phyloP scores from a whole-genome alignment of 2,113 vertebrate genomes.

The Corythaixoides concolor region DNA sequence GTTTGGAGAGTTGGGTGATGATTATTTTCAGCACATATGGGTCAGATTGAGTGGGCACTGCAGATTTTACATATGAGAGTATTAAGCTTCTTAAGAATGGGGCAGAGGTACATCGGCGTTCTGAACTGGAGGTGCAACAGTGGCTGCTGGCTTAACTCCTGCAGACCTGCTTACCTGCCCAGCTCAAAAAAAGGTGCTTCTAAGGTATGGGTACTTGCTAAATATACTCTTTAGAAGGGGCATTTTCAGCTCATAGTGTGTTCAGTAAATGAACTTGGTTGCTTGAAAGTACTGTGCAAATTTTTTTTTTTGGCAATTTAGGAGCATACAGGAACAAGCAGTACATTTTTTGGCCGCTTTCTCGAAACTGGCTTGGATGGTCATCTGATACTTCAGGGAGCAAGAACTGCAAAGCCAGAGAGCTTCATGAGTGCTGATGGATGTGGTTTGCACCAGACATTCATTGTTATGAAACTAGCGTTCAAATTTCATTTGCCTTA shows the following conservation, averaged over 20 bases:
- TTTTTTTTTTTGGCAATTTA: background rate
- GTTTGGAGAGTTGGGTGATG: background rate
- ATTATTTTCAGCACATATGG: background rate
- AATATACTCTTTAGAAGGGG: background rate
- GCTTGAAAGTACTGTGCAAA: background rate
- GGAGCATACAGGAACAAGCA: background rate
- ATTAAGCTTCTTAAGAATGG: background rate
- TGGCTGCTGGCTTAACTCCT: background rate
- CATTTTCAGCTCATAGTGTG: background rate
- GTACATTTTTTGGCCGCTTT: background rate
- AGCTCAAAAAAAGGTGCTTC: background rate
- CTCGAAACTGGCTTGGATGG: background rate
- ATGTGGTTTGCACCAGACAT: background rate
- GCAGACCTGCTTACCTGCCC: background rate
- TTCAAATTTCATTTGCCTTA: constrained; percentile 17
- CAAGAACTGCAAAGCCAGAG: background rate
- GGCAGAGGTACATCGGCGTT: fast-evolving
- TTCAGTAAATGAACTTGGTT: background rate
- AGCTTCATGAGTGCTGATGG: background rate
- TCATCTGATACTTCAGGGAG: background rate
- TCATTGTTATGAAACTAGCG: background rate
- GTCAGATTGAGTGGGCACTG: background rate
- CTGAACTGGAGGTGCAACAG: background rate
- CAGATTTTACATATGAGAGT: background rate
- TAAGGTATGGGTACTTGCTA: background rate